A percentile compares a stretch with the other conserved stretches of the same genome.
These are phyloP conservation scores for Merluccius polli DNA, from an alignment of 2,797 vertebrate genomes.

Conservation along the genomic window DNA sequence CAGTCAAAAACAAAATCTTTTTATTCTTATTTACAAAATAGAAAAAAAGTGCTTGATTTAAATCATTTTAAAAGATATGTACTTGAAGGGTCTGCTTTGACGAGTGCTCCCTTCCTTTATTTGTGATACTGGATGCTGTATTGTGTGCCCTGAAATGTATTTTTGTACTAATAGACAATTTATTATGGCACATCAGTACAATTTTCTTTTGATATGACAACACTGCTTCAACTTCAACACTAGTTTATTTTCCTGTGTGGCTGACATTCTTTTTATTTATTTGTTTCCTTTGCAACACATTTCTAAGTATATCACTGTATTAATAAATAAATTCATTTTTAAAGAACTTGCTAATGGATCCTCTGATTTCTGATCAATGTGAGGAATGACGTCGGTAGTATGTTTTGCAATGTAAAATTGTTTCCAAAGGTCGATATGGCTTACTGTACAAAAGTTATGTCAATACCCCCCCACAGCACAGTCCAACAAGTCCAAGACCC, in stretches of 20 bases:
- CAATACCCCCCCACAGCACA: not conserved
- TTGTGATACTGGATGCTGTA: conserved; percentile 99
- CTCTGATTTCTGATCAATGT: conserved; percentile 10
- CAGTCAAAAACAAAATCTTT: conserved; percentile 95
- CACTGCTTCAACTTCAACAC: conserved; percentile 88
- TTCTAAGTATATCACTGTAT: conserved; percentile 95
- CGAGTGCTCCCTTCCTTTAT: conserved; percentile 89
- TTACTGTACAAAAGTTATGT: not conserved
- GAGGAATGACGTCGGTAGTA: not conserved
- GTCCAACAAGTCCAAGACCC: not conserved
- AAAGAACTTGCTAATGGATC: conserved; percentile 75
- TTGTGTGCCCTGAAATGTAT: conserved; percentile 99
- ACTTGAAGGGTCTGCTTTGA: conserved; percentile 87
- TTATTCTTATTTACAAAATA: conserved; percentile 84
- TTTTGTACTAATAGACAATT: conserved; percentile 99
- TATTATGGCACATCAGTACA: conserved; percentile 98
- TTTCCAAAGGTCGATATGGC: not conserved
- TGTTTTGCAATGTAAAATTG: not conserved
- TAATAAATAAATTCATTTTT: conserved; percentile 99
- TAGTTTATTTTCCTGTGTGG: conserved; percentile 86
- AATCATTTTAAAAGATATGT: conserved; percentile 89
- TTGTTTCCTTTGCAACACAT: conserved; percentile 85
- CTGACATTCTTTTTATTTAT: conserved; percentile 78
- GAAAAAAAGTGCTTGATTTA: conserved; percentile 91
- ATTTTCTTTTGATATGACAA: conserved; percentile 94